Conservation (phyloP, 2,113 vertebrate genomes). For the Myrmophylax atrothorax region DNA sequence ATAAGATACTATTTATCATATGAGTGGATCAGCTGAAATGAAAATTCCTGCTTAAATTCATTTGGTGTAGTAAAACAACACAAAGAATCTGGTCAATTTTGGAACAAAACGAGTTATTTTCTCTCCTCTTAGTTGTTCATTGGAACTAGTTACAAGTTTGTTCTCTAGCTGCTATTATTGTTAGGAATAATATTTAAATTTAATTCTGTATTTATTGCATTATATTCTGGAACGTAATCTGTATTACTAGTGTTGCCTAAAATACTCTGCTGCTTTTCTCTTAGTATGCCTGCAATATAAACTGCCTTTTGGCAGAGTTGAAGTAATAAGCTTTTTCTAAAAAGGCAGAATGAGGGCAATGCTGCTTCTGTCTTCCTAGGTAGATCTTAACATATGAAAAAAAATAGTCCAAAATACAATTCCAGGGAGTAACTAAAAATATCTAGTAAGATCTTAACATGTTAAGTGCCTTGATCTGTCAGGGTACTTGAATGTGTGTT, state of each 20-base stretch:
- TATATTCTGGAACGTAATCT: background rate
- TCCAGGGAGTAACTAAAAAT: constrained; percentile 45
- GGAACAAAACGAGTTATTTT: background rate
- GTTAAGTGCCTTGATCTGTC: background rate
- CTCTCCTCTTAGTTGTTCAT: background rate
- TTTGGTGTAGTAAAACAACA: background rate
- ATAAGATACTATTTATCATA: background rate
- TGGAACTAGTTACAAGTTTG: background rate
- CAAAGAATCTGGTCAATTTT: background rate
- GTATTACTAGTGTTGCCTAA: background rate
- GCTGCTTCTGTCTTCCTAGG: constrained; percentile 17
- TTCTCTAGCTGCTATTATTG: background rate
- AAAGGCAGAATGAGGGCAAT: constrained; percentile 59
- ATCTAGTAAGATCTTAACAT: background rate
- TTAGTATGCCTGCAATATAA: background rate
- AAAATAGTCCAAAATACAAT: constrained; percentile 32
- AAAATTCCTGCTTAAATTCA: background rate
- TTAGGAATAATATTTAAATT: background rate
- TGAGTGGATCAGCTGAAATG: background rate
- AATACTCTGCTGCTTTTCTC: background rate
- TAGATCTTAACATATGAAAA: constrained; percentile 8
- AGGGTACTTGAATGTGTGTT: background rate
- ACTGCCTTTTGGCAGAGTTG: constrained; percentile 12
- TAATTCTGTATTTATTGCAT: background rate
- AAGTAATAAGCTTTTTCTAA: constrained; percentile 12